These are phyloP conservation scores for Chloroceryle aenea DNA, from an alignment of 2,113 vertebrate genomes.

Conservation along the genomic window DNA sequence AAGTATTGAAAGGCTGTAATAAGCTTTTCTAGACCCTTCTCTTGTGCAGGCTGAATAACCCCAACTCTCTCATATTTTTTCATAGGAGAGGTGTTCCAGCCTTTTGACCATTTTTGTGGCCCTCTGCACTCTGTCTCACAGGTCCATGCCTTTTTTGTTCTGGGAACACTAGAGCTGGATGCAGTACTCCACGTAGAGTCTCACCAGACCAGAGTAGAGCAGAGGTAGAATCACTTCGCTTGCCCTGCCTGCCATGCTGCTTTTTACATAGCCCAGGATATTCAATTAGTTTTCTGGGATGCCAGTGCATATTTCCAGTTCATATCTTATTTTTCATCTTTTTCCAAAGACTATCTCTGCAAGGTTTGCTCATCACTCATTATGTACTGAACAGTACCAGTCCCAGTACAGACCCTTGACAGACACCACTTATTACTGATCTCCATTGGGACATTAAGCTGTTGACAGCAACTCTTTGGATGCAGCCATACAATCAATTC, in stretches of 20 bases:
- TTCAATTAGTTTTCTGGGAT: neutral
- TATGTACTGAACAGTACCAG: neutral
- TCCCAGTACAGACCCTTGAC: rapidly evolving
- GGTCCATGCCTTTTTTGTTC: neutral
- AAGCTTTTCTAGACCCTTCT: neutral
- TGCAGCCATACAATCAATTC: neutral
- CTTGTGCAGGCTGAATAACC: neutral
- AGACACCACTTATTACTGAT: neutral
- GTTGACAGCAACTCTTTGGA: neutral
- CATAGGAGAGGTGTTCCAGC: too few species aligned
- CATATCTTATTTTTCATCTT: neutral
- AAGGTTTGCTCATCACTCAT: neutral
- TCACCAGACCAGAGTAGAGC: neutral
- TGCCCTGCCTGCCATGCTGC: rapidly evolving
- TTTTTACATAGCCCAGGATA: neutral
- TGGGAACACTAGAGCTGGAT: neutral
- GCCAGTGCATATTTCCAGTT: neutral
- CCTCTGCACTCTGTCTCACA: neutral
- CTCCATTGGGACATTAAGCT: neutral
- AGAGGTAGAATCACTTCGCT: neutral
- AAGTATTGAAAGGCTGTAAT: neutral
- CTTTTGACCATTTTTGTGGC: neutral
- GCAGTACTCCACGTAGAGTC: neutral
- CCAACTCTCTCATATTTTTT: neutral
- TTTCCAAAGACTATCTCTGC: neutral